These are phyloP conservation scores for Cerceris ruficornis DNA, from an alignment of 2,888 invertebrate species.

Conservation along the genomic window DNA sequence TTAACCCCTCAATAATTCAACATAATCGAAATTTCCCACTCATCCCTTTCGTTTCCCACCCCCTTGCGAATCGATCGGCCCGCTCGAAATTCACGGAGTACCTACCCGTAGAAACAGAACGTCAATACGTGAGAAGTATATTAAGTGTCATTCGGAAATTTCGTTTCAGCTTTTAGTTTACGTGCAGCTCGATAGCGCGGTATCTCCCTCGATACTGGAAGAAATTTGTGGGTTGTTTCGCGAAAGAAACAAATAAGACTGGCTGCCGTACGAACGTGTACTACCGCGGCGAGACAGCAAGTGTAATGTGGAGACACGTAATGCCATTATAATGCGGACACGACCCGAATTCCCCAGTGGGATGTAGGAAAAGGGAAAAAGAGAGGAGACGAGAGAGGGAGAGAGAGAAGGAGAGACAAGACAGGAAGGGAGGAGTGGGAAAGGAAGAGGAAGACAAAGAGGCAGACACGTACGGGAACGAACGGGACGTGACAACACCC, in stretches of 20 bases:
- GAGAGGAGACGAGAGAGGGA: constrained; percentile 34
- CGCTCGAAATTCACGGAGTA: no score
- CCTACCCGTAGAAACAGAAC: no score
- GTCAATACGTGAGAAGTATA: not conserved
- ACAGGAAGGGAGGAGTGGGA: constrained; percentile 16
- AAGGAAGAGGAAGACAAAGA: constrained; percentile 51
- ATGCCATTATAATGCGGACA: constrained; percentile 79
- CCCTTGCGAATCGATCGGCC: no score
- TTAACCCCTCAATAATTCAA: no score
- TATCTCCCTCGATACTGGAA: constrained; percentile 30
- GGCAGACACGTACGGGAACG: constrained; percentile 60
- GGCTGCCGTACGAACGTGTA: constrained; percentile 51
- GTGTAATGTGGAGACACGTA: constrained; percentile 78
- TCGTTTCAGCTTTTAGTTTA: constrained; percentile 2
- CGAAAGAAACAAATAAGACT: constrained; percentile 68
- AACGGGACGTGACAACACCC: constrained; percentile 73
- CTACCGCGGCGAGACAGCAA: constrained; percentile 55
- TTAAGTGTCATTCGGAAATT: not conserved
- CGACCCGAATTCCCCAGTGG: constrained; percentile 72
- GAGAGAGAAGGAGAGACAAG: constrained; percentile 32
- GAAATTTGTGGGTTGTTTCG: constrained; percentile 46
- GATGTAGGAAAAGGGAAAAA: constrained; percentile 40
- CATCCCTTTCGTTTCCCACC: no score
- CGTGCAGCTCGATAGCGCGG: not conserved
- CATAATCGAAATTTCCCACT: no score